Evolutionary conservation across 2,888 invertebrate genomes (phyloP), one percentile per base, ranked within the genome.

Genomic region (Diadromus collaris): DNA sequence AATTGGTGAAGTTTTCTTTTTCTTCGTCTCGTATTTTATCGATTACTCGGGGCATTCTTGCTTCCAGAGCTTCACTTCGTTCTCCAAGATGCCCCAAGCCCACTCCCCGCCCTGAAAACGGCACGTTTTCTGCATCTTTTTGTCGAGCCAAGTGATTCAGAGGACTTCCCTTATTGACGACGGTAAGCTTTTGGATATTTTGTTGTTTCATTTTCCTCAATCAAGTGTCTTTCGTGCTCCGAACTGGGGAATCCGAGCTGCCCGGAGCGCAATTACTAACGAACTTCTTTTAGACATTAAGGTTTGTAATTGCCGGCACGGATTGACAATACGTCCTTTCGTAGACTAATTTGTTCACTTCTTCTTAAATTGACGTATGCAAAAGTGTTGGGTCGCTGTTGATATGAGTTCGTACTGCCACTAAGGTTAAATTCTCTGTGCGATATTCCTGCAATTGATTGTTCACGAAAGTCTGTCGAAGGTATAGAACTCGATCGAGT

Each of bases 401-500:
- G 2, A 21, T 48, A 34, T 10, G 10, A 34, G 7, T 34, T 7
- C 34, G 34, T 38, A 16, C 38, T 38, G 5, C 38, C 10, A 4
- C 38, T 24, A 51, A 5, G 21, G 24, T 24, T 9, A 29, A 44
- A 44, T 16, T 24, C 5, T 2, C n/a, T 16, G 38, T 9, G n/a
- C 27, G 46, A 64, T 64, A 46, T 63, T 38, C 27, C 9, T 32
- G 10, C 32, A 63, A 69, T 64, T 64, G 38, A 21, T 13, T n/a
- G 27, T 51, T 48, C 27, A 7, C 54, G 27, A 63, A 41, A 72
- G 41, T 72, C 24, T 1, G 69, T 64, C 48, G 41, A 24, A 56
- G 60, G 41, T 58, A 24, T 44, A 29, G 29, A 71, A 71, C 69
- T 34, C 48, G 46, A 65, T 65, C 60, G 76, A 27, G n/a, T 21